Percentiles rank a stretch among this genome's conserved stretches.
Conservation (phyloP, 2,113 vertebrate genomes). For the Scomber scombrus region DNA sequence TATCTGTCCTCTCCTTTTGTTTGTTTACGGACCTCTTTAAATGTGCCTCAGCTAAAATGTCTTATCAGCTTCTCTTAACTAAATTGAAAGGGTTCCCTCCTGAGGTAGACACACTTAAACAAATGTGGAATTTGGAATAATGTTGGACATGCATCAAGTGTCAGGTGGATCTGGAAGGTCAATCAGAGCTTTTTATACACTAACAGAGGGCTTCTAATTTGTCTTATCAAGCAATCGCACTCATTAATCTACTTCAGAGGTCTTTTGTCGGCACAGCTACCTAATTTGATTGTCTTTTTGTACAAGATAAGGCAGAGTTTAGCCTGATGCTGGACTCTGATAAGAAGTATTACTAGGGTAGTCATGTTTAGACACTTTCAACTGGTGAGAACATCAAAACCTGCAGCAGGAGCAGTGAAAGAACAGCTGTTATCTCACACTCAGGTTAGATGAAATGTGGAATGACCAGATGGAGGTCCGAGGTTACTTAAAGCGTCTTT, state of each 20-base stretch:
- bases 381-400: background rate
- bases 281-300: slow-evolving; percentile 50
- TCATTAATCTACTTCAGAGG: slow-evolving; percentile 58
- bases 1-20: slow-evolving; percentile 80
- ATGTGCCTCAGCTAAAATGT: slow-evolving; percentile 67
- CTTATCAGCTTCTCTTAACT: slow-evolving; percentile 76
- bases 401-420: background rate
- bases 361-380: slow-evolving; percentile 1
- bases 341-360: slow-evolving; percentile 14
- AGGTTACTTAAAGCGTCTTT: too few species aligned
- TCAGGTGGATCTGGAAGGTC: slow-evolving; percentile 38
- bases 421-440: background rate
- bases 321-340: slow-evolving; percentile 39
- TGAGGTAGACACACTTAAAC: slow-evolving; percentile 50
- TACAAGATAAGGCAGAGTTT: slow-evolving; percentile 68
- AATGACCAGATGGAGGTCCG: background rate
- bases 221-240: slow-evolving; percentile 59
- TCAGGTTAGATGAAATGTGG: background rate
- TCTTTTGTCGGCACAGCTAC: slow-evolving; percentile 26
- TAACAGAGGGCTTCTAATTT: slow-evolving; percentile 46
- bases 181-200: slow-evolving; percentile 23
- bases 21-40: slow-evolving; percentile 81
- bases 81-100: slow-evolving; percentile 72
- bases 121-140: slow-evolving; percentile 61
- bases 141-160: slow-evolving; percentile 44